Evolutionary conservation across 2,113 vertebrate genomes (phyloP), one percentile per base, ranked within the genome.

Genomic region (Dryoscopus gambensis): DNA sequence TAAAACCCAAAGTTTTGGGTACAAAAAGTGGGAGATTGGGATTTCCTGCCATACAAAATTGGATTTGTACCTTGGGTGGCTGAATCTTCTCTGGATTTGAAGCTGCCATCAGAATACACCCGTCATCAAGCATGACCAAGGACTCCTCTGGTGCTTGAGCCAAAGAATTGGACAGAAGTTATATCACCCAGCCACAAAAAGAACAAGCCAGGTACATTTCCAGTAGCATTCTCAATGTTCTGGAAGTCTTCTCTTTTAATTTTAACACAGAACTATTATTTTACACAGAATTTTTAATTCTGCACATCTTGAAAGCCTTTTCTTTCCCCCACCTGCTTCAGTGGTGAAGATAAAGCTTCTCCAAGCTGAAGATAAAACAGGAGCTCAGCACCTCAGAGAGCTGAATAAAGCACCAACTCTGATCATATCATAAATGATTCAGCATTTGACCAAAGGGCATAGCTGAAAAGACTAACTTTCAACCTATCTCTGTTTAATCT

Each of bases 281-380:
- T 68, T n/a, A 33, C 31, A 14, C 1, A 44, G 11, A 33, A 13
- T 30, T 91, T 74, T 55, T 15, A 74, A 39, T 20, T 47, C 14
- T 35, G 4, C 42, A 7, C 5, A 5, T 18, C 10, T 10, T 2
- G 0, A 62, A 53, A 22, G 2, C 9, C 10, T 77, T 59, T 23
- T 60, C 31, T 77, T 67, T 39, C 16, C 21, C 30, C 15, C 6
- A n/a, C 2, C 7, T 87, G 13, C 17, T 86, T 33, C 39, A 60
- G 35, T 35, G 21, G 13, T 59, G 25, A 59, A 86, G 6, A 17
- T 23, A 56, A 64, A 57, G 13, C 11, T 69, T 86, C 15, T 59
- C 68, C 22, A 28, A 83, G 28, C 19, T 40, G 67, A 82, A 49
- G 15, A 16, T 21, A 57, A 77, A 77, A 15, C 15, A 37, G 19